Evolutionary conservation across 64 coral and sea anemone species (phyloP).

Genomic region (Porites australiensis): DNA sequence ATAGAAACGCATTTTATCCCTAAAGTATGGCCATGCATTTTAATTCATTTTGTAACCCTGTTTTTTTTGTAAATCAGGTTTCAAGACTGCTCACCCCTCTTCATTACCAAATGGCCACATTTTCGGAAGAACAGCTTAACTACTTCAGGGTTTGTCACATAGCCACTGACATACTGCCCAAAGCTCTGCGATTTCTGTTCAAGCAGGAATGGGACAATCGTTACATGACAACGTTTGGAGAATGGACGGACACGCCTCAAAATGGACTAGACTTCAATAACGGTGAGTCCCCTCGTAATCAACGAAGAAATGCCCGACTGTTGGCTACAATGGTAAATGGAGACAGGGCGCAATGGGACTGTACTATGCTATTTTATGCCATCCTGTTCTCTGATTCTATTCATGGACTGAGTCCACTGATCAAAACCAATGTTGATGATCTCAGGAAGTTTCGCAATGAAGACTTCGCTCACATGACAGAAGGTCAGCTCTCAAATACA

Average conservation of each 20-base stretch:
- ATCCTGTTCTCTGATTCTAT: slow-evolving; percentile 12
- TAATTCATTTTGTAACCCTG: too few species aligned
- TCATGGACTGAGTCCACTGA: neutral
- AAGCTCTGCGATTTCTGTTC: neutral
- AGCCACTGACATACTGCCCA: slow-evolving; percentile 7
- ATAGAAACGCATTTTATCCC: too few species aligned
- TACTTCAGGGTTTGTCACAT: neutral
- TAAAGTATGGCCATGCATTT: too few species aligned
- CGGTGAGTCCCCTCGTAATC: neutral
- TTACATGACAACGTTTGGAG: too few species aligned
- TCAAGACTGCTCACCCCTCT: too few species aligned
- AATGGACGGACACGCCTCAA: neutral
- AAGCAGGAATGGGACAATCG: too few species aligned
- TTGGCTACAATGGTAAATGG: neutral
- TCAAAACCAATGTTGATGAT: neutral
- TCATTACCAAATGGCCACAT: too few species aligned
- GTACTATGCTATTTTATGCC: slow-evolving; percentile 38
- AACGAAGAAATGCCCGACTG: slow-evolving; percentile 19
- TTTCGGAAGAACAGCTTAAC: neutral
- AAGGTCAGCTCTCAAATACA: neutral
- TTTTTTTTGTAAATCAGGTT: too few species aligned
- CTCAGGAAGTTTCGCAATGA: slow-evolving; percentile 25
- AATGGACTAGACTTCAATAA: slow-evolving; percentile 32
- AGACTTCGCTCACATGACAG: slow-evolving; percentile 36
- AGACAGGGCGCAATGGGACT: neutral